Conservation (phyloP, 2,888 invertebrate genomes). For the Dendrolimus pini region DNA sequence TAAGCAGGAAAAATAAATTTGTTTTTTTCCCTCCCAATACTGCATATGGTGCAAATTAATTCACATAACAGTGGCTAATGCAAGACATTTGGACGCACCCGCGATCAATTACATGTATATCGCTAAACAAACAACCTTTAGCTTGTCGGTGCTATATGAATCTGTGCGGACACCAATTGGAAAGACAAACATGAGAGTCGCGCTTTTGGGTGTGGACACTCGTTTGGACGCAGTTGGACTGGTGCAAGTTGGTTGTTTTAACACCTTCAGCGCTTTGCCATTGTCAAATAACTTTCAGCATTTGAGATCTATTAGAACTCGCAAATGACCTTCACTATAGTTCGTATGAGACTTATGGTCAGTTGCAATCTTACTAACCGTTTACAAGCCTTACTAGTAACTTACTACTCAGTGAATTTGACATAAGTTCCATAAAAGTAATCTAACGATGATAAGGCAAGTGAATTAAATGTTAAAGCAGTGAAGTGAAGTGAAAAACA, state of each 20-base stretch:
- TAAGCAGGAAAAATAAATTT: neutral
- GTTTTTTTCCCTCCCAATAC: neutral
- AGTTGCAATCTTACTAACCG: no score
- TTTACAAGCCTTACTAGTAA: no score
- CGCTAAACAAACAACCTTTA: slow-evolving; percentile 64
- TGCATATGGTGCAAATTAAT: slow-evolving; percentile 13
- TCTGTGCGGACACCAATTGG: slow-evolving; percentile 47
- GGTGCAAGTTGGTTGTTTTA: neutral
- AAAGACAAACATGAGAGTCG: slow-evolving; percentile 50
- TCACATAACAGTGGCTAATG: slow-evolving; percentile 20
- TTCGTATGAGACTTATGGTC: no score
- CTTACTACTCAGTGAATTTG: no score
- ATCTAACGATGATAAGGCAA: no score
- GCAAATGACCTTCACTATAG: no score
- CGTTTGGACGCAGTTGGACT: slow-evolving; percentile 22
- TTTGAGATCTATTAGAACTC: no score
- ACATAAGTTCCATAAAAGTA: no score
- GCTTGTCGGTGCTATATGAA: slow-evolving; percentile 38
- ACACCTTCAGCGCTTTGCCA: no score
- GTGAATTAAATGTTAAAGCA: no score
- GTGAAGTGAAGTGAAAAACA: no score
- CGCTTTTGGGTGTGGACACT: slow-evolving; percentile 42
- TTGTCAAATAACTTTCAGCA: no score
- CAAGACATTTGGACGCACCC: slow-evolving; percentile 37
- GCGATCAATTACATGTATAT: slow-evolving; percentile 58